A percentile compares a stretch with the other conserved stretches of the same genome.
Conservation (phyloP, 2,888 invertebrate species). For the Drosophila eohydei region DNA sequence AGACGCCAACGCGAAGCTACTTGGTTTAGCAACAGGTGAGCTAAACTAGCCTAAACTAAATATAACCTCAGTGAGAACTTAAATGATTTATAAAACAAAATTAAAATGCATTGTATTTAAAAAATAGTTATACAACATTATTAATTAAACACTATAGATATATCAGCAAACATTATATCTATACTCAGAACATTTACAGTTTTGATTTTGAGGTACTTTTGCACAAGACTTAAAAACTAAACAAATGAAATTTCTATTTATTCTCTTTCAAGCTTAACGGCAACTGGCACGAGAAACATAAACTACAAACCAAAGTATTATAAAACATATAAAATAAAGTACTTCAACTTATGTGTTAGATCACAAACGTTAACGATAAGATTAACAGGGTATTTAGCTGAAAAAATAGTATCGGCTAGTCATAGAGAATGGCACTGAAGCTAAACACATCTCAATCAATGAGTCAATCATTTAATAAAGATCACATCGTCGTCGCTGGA, state of each 20-base stretch:
- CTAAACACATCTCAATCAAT: not conserved
- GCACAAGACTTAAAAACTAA: slow-evolving; percentile 14
- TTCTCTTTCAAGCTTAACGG: slow-evolving; percentile 18
- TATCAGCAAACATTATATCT: not conserved
- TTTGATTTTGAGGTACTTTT: slow-evolving; percentile 29
- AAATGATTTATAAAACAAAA: not conserved
- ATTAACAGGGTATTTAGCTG: not conserved
- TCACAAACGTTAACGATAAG: slow-evolving; percentile 20
- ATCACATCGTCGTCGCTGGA: slow-evolving; percentile 61
- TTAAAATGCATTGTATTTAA: not conserved
- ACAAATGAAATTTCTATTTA: not conserved
- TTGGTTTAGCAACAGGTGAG: slow-evolving; percentile 72
- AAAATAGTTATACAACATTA: slow-evolving; percentile 22
- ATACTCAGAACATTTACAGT: slow-evolving; percentile 13
- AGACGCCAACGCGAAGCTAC: slow-evolving; percentile 80
- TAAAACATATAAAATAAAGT: slow-evolving; percentile 38
- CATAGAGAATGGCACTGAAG: slow-evolving; percentile 8
- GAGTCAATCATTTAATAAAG: not conserved
- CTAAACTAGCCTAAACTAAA: not conserved
- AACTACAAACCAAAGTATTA: slow-evolving; percentile 56
- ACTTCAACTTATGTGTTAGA: slow-evolving; percentile 35
- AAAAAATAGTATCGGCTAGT: not conserved
- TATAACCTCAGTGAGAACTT: not conserved
- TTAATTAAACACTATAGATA: slow-evolving; percentile 6
- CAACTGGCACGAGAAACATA: slow-evolving; percentile 4